Base-by-base conservation (phyloP, 2,797 vertebrate genomes). In the Spinibarbus caldwelli region DNA sequence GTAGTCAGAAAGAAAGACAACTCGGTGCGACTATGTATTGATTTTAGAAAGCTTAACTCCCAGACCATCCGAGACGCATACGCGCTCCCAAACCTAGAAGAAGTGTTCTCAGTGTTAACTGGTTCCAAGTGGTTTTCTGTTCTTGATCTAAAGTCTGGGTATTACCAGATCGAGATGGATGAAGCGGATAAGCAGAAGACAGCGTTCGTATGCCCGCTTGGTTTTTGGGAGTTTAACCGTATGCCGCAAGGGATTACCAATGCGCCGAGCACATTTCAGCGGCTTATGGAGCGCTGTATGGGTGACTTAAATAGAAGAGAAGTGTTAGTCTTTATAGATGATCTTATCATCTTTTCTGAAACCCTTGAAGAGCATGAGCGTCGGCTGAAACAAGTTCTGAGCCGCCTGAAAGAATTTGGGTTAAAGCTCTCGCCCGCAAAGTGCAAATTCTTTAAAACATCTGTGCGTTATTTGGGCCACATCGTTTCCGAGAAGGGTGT, bases 241-340 rank as follows among this genome's bases (percentile, higher is more conserved):
- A 49, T 49, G 5, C 47, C 49, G 1, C 49, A 54, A 7, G 21
- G 52, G 52, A 57, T 57, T 4, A 57, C 21, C 6, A 57, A 57
- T 1, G 49, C 8, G 21, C 52, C 52, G 5, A 23, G 54, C n/a
- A 62, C 57, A 14, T 62, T n/a, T n/a, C n/a, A n/a, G n/a, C n/a
- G n/a, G n/a, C n/a, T 62, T 5, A 29, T 62, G 57, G 36, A 70
- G 67, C 19, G 21, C 19, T 70, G 36, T 5, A 41, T 70, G 36
- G 67, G 67, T 70, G 67, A 70, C 34, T 41, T 70, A 12, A 70
- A 70, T 41, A 70, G 67, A 70, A 41, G 21, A 11, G 67, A 70
- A 41, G 67, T 41, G 0, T 70, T 41, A 4, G 36, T 70, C 36
- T 70, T 70, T 6, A 70, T 41, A 6, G 67, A 70, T n/a, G 36